Base-by-base conservation (phyloP, 2,797 vertebrate genomes). In the Champsocephalus gunnari region DNA sequence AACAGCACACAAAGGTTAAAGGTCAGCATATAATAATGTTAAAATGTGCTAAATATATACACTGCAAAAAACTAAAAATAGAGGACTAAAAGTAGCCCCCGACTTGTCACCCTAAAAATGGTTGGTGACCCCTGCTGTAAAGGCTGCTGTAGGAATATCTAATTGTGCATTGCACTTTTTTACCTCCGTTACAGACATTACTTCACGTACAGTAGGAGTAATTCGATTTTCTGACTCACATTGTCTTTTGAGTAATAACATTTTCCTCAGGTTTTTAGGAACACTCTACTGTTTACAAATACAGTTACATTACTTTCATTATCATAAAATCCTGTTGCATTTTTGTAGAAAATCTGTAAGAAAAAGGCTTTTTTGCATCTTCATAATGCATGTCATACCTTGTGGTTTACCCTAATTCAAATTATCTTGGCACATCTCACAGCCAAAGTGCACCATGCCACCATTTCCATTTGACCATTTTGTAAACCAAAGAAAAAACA, bases 111-210 rank as follows among this genome's bases (percentile, higher is more conserved):
- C 24, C 24, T 24, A 24, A 24, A 24, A 24, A 24, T 2, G 24
- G 24, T 24, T 24, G 24, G 24, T 24, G 24, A 24, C 24, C 24
- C 24, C 24, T 28, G 24, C 24, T 4, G 24, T 61, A 82, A 80
- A 80, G 68, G 56, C 74, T 73, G 49, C 87, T 71, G 73, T 54
- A 63, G 75, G 77, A 85, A 81, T 82, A 82, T 68, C 14, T 50
- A 47, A 74, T 73, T 70, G 21, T 66, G 73, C 48, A 50, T 74
- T 79, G 67, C 53, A 55, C 80, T 73, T 75, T 51, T 47, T 81
- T 73, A 81, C 81, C 72, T 73, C 62, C 55, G 59, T 73, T 64
- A 66, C 77, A 78, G 87, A 88, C 80, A 73, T 83, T 56, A 83
- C 80, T 75, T 80, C 68, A 83, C 79, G n/a, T 70, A 68, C 51